Base-by-base conservation (phyloP, 2,113 vertebrate genomes). In the Struthidea cinerea region DNA sequence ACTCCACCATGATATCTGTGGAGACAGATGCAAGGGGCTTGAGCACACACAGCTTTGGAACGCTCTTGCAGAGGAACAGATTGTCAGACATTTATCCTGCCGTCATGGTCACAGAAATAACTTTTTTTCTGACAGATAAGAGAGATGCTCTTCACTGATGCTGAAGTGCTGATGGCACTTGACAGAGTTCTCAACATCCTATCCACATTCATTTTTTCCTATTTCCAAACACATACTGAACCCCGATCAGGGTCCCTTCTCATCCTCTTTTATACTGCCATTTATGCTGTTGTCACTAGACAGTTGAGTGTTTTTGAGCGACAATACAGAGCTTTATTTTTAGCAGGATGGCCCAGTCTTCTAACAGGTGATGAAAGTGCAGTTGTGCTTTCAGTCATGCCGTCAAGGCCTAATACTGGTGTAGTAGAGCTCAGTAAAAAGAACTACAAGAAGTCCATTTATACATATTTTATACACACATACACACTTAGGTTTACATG, bases 1-100 rank as follows among this genome's bases (percentile, higher is more conserved):
- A 92, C 73, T 98, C 98, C 39, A 99, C 98, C 73, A 98, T 98
- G 93, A 99, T 98, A 97, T 99, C 99, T 99, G 84, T 42, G 28
- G 47, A 96, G 84, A 96, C 94, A 97, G 70, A 96, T 1, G 4
- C 1, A n/a, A 92, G 60, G n/a, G 7, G 21, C 95, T 79, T 95
- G 37, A 97, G 87, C 41, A 68, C 47, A 73, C 52, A 20, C 1
- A 5, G 30, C 68, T 85, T 46, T 42, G 71, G 70, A 94, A 76
- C 0, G 0, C 26, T 79, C 39, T 84, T 63, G 47, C 63, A 77
- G 37, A 80, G 46, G 57, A 91, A 71, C 46, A 87, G 53, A 65
- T 57, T 4, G 1, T 47, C 60, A 95, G 63, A 74, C 44, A 59
- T 75, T 77, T 77, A 89, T 77, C 64, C 57, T 39, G 60, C 44